Percentiles rank a stretch among this genome's conserved stretches.
These are phyloP conservation scores for Lepidotrigona ventralis DNA, from an alignment of 1,140 invertebrate genomes.

Conservation along the genomic window DNA sequence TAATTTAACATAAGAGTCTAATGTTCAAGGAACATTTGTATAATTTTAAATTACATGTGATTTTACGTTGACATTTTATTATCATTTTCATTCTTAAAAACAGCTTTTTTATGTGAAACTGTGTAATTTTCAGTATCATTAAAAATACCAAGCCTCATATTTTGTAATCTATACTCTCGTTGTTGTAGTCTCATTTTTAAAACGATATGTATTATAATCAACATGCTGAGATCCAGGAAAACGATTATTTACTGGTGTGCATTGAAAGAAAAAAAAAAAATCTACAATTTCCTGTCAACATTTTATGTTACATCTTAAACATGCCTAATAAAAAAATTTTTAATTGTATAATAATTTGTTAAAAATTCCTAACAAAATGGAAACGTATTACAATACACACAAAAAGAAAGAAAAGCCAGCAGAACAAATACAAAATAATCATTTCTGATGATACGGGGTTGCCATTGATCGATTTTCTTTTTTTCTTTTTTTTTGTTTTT, in stretches of 20 bases:
- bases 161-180: conserved; percentile 60
- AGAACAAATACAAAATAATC: background rate
- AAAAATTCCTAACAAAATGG: conserved; percentile 33
- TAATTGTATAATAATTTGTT: conserved; percentile 68
- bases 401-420: background rate
- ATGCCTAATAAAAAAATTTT: conserved; percentile 77
- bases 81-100: conserved; percentile 37
- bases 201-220: conserved; percentile 67
- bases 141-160: conserved; percentile 50
- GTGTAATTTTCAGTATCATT: conserved; percentile 37
- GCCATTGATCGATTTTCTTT: conserved; percentile 14
- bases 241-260: conserved; percentile 60
- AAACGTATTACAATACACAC: background rate
- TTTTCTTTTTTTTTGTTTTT: too few relatives aligned
- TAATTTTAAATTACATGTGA: conserved; percentile 32
- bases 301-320: conserved; percentile 77
- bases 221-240: conserved; percentile 51
- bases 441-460: background rate
- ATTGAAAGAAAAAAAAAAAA: conserved; percentile 59
- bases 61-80: conserved; percentile 47
- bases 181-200: conserved; percentile 63
- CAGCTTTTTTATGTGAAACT: conserved; percentile 37
- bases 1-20: conserved; percentile 24
- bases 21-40: conserved; percentile 40
- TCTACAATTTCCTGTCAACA: conserved; percentile 69